These are phyloP conservation scores for Crocidura indochinensis DNA, from an alignment of 2,797 vertebrate genomes.

Conservation along the genomic window DNA sequence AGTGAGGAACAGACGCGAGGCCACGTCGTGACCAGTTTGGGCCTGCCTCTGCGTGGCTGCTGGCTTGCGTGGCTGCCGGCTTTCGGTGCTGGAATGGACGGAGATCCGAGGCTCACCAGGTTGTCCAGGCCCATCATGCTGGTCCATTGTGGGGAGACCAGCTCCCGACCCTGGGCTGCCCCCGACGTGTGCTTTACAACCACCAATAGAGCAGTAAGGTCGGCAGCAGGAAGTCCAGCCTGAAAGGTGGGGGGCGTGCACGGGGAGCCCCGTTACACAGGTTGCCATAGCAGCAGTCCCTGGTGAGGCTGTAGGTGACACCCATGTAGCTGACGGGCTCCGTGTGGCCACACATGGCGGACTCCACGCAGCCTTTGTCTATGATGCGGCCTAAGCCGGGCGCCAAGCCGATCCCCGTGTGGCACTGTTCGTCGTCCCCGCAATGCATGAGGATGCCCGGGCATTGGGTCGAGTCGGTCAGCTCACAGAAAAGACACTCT, in stretches of 20 bases:
- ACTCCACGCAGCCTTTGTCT: slow-evolving; percentile 82
- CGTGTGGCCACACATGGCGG: slow-evolving; percentile 78
- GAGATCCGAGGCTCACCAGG: slow-evolving; percentile 3
- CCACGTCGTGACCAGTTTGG: not conserved
- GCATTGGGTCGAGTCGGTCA: slow-evolving; percentile 58
- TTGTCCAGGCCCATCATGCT: not conserved
- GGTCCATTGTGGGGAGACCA: not conserved
- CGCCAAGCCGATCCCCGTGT: slow-evolving; percentile 73
- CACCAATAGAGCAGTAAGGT: not conserved
- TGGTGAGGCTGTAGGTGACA: slow-evolving; percentile 84
- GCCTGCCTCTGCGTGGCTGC: not conserved
- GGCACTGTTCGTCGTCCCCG: slow-evolving; percentile 80
- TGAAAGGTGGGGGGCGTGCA: not conserved
- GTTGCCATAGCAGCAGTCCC: slow-evolving; percentile 76
- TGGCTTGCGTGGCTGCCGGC: too few relatives aligned
- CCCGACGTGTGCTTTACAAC: not conserved
- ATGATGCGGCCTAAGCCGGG: slow-evolving; percentile 58
- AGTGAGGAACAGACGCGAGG: not conserved
- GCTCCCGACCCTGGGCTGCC: slow-evolving; percentile 14
- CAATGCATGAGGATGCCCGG: slow-evolving; percentile 76
- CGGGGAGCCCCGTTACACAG: slow-evolving; percentile 72
- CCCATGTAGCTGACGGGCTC: slow-evolving; percentile 83
- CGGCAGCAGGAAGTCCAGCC: slow-evolving; percentile 15
- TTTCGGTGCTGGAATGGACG: too few relatives aligned
- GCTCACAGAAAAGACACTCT: slow-evolving; percentile 84